Conservation (phyloP, 2,797 vertebrate species). For the Graptemys geographica region DNA sequence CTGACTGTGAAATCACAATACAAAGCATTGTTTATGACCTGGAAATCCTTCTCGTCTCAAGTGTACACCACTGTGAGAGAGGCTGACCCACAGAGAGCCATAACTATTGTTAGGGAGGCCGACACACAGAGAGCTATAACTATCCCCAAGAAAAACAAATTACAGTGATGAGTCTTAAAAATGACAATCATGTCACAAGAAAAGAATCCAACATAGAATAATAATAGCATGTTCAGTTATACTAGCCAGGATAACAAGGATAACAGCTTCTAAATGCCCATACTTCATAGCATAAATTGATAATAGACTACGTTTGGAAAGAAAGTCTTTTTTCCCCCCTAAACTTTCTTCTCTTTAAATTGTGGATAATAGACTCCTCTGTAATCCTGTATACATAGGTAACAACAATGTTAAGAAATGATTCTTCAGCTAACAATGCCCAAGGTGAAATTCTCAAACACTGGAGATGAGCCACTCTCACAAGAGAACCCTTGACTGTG, state of each 20-base stretch:
- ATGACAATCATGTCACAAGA: not conserved
- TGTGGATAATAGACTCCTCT: not conserved
- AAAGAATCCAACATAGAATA: not conserved
- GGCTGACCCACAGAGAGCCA: not conserved
- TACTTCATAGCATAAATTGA: not conserved
- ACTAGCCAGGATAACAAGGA: not conserved
- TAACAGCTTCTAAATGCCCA: not conserved
- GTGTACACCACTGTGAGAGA: not conserved
- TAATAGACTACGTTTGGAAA: not conserved
- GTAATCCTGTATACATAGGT: not conserved
- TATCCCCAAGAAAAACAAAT: not conserved
- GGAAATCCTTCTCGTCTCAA: not conserved
- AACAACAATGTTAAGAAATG: slow-evolving; percentile 26
- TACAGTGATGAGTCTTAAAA: not conserved
- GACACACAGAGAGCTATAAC: not conserved
- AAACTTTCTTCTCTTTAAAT: not conserved
- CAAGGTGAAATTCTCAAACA: slow-evolving; percentile 30
- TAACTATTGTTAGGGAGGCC: not conserved
- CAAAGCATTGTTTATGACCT: not conserved
- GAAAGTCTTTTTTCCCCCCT: not conserved
- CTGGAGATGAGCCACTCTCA: not conserved
- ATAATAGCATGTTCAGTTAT: not conserved
- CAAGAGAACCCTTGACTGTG: not conserved
- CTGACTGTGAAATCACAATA: not conserved
- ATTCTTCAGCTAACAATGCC: not conserved